These are phyloP conservation scores for Argyresthia goedartella DNA, from an alignment of 2,888 invertebrate genomes.

Conservation along the genomic window DNA sequence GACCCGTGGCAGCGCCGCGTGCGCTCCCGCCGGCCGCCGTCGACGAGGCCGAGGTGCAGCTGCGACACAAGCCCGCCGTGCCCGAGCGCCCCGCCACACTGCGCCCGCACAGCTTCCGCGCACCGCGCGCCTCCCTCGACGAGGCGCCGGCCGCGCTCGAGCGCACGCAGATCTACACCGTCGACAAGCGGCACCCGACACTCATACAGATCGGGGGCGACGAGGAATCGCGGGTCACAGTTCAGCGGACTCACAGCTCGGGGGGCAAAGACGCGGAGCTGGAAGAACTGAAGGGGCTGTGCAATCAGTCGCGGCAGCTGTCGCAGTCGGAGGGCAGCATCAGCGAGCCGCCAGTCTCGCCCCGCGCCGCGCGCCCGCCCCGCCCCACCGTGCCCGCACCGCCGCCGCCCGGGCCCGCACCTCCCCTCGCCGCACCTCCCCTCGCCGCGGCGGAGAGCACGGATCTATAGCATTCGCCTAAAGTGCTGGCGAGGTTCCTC, in stretches of 20 bases:
- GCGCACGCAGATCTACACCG: constrained; percentile 78
- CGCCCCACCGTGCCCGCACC: constrained; percentile 37
- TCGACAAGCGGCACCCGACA: constrained; percentile 82
- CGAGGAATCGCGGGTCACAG: constrained; percentile 37
- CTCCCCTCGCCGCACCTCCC: constrained; percentile 9
- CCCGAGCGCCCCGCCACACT: constrained; percentile 84
- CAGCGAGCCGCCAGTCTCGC: constrained; percentile 57
- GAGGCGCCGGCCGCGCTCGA: constrained; percentile 68
- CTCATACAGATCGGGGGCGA: constrained; percentile 70
- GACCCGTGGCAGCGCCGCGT: constrained; percentile 63
- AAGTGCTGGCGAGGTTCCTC: not conserved
- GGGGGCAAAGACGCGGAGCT: constrained; percentile 55
- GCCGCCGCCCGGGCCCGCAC: constrained; percentile 33
- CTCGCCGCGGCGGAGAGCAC: constrained; percentile 28
- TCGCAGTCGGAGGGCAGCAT: constrained; percentile 75
- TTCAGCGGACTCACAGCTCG: constrained; percentile 60
- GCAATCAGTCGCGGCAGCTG: constrained; percentile 51
- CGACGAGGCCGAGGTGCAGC: constrained; percentile 51
- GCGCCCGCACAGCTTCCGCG: constrained; percentile 69
- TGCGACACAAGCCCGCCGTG: constrained; percentile 81
- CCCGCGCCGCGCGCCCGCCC: constrained; percentile 30
- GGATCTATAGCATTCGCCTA: constrained; percentile 40
- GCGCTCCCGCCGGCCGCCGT: constrained; percentile 36
- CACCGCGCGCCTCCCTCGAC: constrained; percentile 36
- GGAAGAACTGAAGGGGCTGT: constrained; percentile 44